Evolutionary conservation across 1,140 invertebrate genomes (phyloP).

Genomic region (Planococcus citri): DNA sequence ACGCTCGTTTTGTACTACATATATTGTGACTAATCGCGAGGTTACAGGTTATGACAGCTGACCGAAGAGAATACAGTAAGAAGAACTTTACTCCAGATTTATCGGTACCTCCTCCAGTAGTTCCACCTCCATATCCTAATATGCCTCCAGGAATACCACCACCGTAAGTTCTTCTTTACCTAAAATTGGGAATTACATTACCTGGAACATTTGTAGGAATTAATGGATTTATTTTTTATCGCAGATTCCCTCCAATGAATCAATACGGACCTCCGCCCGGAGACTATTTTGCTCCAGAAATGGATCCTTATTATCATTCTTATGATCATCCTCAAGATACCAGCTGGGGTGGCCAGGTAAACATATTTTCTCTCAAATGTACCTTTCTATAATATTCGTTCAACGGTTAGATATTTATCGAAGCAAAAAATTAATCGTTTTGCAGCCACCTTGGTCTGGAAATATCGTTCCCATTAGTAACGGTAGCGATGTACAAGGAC

Average conservation of each 20-base stretch:
- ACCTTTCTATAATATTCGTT: background rate
- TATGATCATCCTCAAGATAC: constrained; percentile 60
- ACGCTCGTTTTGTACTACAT: constrained; percentile 23
- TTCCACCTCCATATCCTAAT: constrained; percentile 42
- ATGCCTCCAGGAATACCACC: constrained; percentile 41
- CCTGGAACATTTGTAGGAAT: constrained; percentile 32
- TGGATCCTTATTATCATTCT: constrained; percentile 52
- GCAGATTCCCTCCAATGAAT: constrained; percentile 22
- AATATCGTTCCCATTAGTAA: constrained; percentile 11
- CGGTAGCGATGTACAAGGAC: background rate
- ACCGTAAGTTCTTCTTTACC: constrained; percentile 37
- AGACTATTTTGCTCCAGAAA: constrained; percentile 24
- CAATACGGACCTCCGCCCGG: constrained; percentile 22
- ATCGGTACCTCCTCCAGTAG: constrained; percentile 47
- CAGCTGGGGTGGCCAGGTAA: constrained; percentile 41
- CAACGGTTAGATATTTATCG: background rate
- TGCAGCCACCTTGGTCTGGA: background rate
- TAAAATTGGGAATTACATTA: too few relatives aligned
- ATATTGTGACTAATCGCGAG: too few relatives aligned
- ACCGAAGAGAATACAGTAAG: constrained; percentile 66
- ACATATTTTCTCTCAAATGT: background rate
- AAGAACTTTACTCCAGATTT: constrained; percentile 44
- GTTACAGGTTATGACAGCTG: constrained; percentile 69
- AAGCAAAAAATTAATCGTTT: too few relatives aligned
- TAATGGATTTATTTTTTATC: background rate